A percentile compares a stretch with the other conserved stretches of the same genome.
Conservation (phyloP, 2,113 vertebrate genomes). For the Pao palembangensis region DNA sequence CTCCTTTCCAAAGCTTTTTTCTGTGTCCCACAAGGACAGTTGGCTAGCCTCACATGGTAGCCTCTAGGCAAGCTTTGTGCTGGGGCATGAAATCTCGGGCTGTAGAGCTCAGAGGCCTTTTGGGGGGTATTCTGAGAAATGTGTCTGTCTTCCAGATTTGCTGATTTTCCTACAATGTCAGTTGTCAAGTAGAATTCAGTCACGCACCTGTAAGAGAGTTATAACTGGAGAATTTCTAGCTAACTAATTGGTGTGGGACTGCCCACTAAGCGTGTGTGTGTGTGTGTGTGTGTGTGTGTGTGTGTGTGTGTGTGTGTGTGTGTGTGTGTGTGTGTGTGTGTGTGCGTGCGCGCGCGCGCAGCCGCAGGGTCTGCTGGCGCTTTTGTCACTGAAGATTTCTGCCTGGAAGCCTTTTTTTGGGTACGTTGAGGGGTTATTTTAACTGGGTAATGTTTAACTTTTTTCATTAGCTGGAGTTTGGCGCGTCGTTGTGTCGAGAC, state of each 20-base stretch:
- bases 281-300: constrained; percentile 14
- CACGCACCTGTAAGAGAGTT: neutral
- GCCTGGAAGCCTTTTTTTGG: constrained; percentile 35
- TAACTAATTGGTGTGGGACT: constrained; percentile 10
- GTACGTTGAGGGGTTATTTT: constrained; percentile 47
- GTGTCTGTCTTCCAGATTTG: constrained; percentile 27
- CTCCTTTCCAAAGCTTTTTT: constrained; percentile 26
- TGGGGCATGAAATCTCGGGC: constrained; percentile 18
- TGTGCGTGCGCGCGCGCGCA: neutral
- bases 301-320: constrained; percentile 7
- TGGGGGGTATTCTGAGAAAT: constrained; percentile 17
- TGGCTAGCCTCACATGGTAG: constrained; percentile 10
- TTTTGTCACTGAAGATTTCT: constrained; percentile 32
- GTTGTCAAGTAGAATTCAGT: constrained; percentile 5
- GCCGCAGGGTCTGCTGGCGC: constrained; percentile 37
- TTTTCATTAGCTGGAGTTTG: constrained; percentile 46
- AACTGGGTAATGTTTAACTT: constrained; percentile 63
- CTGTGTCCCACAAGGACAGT: constrained; percentile 47
- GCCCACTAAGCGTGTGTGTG: neutral
- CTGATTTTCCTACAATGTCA: constrained; percentile 3
- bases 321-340: constrained; percentile 20
- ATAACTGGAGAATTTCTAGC: constrained; percentile 1
- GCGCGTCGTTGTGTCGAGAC: constrained; percentile 13
- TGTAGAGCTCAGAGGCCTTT: constrained; percentile 20
- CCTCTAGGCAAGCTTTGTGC: too few species aligned